These are phyloP conservation scores for Aegotheles bennettii DNA, from an alignment of 2,113 vertebrate genomes.

Conservation along the genomic window DNA sequence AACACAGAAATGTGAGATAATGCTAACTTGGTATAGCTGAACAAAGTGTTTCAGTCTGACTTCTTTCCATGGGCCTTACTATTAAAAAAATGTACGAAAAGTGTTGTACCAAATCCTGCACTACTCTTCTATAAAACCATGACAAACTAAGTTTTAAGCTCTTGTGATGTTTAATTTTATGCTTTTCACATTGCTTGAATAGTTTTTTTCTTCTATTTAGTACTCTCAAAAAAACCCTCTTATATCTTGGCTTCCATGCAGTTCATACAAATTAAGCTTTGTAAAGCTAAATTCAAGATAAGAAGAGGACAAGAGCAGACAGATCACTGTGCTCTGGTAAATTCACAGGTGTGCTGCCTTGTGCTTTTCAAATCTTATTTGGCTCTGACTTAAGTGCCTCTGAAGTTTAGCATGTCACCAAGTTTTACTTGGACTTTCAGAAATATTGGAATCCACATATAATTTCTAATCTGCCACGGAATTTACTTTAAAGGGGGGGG, in stretches of 20 bases:
- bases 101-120: neutral
- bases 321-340: neutral
- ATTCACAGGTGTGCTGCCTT: neutral
- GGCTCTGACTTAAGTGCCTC: neutral
- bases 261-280: constrained; percentile 7
- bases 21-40: neutral
- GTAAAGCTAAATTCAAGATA: neutral
- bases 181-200: neutral
- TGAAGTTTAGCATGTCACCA: neutral
- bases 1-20: neutral
- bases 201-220: neutral
- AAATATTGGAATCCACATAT: neutral
- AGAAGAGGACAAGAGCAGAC: constrained; percentile 2
- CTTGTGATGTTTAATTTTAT: neutral
- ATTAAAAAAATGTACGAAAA: neutral
- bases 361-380: neutral
- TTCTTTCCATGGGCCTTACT: neutral
- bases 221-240: neutral
- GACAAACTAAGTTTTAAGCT: neutral
- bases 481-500: constrained; percentile 3
- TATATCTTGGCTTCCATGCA: neutral
- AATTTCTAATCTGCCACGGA: neutral
- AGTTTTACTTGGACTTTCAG: neutral
- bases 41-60: neutral
- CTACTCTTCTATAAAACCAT: neutral